Percentiles rank a stretch among this genome's conserved stretches.
Conservation (phyloP, 1,140 invertebrate species). For the Orchestia grillus region DNA sequence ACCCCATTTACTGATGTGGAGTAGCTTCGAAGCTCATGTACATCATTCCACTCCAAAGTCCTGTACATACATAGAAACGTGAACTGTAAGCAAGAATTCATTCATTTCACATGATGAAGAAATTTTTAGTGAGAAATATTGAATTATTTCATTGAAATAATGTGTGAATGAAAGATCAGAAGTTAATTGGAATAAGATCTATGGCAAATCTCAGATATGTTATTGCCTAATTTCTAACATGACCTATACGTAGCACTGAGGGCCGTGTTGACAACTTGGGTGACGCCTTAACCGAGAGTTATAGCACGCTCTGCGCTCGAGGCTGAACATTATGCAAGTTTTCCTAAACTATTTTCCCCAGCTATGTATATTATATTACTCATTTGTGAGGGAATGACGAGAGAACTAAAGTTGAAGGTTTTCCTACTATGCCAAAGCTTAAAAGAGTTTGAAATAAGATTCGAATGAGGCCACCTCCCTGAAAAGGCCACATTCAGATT, state of each 20-base stretch:
- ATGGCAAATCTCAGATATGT: neutral
- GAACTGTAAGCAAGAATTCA: neutral
- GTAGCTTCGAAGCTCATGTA: neutral
- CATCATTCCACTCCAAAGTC: neutral
- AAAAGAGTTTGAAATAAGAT: neutral
- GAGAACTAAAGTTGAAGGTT: neutral
- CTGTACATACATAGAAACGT: neutral
- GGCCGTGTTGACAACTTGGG: no score
- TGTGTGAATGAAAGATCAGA: neutral
- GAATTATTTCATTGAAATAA: neutral
- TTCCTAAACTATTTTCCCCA: neutral
- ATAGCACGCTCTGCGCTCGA: no score
- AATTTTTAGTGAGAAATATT: neutral
- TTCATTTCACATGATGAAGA: no score
- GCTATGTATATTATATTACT: neutral
- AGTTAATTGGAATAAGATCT: neutral
- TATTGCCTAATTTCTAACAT: neutral
- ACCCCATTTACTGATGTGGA: neutral
- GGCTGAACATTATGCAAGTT: no score
- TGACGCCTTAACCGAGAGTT: no score
- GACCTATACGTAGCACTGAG: neutral
- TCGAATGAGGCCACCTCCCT: neutral
- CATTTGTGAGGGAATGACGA: neutral
- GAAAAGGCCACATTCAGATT: neutral
- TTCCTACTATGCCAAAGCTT: neutral